Base-by-base conservation (phyloP, 2,888 invertebrate genomes). In the Erpobdella octoculata region DNA sequence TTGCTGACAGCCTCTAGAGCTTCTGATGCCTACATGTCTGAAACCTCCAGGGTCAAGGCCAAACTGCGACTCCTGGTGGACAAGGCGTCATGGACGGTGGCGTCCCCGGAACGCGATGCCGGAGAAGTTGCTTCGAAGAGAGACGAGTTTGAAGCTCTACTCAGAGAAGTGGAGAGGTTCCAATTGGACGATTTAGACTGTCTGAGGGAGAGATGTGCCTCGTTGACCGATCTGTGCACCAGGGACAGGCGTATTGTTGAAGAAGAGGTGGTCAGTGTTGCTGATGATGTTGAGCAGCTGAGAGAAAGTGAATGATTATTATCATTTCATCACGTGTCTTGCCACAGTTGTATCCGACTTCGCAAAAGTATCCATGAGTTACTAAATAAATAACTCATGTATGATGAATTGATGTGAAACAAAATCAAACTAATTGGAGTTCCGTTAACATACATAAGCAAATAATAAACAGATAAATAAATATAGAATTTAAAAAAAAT, bases 71-170 rank as follows among this genome's bases (percentile, higher is more conserved):
- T 68, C 25, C n/a, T 69, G 15, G 35, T 31, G n/a, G 72, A 69
- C 61, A 72, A 69, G 61, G 25, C 61, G 28, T 36, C 67, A 12
- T 68, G 72, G 72, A 37, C 59, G 68, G 31, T 48, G 33, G 62
- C 31, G 28, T 46, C 68, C 15, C 36, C 37, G n/a, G 68, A 38
- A n/a, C 31, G 25, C 18, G 68, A 68, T 28, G n/a, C 33, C 12
- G 68, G 41, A 59, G 21, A 28, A 8, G 66, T 71, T 35, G 66
- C 33, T 37, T 48, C 38, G 25, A 64, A 66, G 35, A 68, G 58
- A 31, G 58, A 68, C 18, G 72, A 72, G 28, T 28, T 35, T 15
- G 35, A 64, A 36, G 35, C 31, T 37, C 31, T 68, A 31, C 38
- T 68, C 38, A 59, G 28, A 25, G 68, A 72, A 12, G 31, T 35